Conservation (phyloP, 2,113 vertebrate species). For the Zingel zingel region DNA sequence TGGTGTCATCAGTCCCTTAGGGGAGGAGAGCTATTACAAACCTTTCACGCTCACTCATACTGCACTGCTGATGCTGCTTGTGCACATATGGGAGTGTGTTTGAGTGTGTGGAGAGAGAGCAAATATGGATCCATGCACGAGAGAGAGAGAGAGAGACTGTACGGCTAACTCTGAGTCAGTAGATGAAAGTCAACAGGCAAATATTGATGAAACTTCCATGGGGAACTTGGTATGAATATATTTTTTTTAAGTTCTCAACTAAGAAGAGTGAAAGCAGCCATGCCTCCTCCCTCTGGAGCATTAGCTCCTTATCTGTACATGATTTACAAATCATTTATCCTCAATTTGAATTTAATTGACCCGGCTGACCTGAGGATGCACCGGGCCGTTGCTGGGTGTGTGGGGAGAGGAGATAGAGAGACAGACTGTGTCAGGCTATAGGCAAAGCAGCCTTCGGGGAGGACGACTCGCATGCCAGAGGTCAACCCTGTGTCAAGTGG, state of each 20-base stretch:
- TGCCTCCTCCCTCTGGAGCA: not conserved
- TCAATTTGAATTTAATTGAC: constrained; percentile 86
- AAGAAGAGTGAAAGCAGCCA: not conserved
- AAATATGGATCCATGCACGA: constrained; percentile 35
- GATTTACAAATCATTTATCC: constrained; percentile 84
- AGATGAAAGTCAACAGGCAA: constrained; percentile 41
- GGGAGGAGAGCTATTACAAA: constrained; percentile 78
- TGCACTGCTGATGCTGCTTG: constrained; percentile 45
- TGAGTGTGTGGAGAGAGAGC: constrained; percentile 27
- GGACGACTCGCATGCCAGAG: constrained; percentile 73
- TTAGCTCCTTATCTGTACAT: constrained; percentile 74
- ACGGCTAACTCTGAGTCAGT: constrained; percentile 13
- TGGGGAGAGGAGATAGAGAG: constrained; percentile 64
- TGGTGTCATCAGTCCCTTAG: constrained; percentile 79
- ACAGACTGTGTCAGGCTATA: constrained; percentile 63
- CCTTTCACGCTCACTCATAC: constrained; percentile 68
- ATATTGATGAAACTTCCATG: constrained; percentile 39
- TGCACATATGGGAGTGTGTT: constrained; percentile 50
- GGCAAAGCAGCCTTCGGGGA: constrained; percentile 73
- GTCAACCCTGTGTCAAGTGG: constrained; percentile 85
- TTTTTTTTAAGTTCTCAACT: not conserved
- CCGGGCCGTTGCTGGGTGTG: constrained; percentile 53
- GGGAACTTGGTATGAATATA: not conserved
- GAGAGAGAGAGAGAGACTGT: constrained; percentile 14
- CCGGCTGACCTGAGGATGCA: constrained; percentile 81